Evolutionary conservation across 2,888 invertebrate species (phyloP).

Genomic region (Boloria selene): DNA sequence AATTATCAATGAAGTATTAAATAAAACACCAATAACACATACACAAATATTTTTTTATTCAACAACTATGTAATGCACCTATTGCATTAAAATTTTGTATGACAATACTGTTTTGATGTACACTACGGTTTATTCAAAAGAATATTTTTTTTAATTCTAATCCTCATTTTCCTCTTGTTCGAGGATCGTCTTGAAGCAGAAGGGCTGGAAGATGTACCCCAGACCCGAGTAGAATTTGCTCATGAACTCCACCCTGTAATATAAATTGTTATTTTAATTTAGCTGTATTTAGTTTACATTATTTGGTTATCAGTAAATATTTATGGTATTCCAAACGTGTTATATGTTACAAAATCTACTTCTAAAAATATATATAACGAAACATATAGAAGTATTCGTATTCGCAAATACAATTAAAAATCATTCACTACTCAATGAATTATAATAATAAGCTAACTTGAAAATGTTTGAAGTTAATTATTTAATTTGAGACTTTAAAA

Average conservation of each 20-base stretch:
- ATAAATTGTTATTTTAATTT: not conserved
- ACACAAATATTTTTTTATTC: constrained; percentile 63
- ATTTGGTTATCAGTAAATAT: no score
- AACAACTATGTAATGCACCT: constrained; percentile 54
- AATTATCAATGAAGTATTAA: constrained; percentile 4
- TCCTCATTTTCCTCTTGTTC: constrained; percentile 80
- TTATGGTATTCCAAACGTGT: no score
- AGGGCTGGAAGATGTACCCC: constrained; percentile 92
- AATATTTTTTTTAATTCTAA: constrained; percentile 47
- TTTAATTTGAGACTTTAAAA: no score
- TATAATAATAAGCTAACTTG: no score
- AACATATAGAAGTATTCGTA: no score
- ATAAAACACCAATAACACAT: constrained; percentile 59
- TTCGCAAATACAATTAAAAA: no score
- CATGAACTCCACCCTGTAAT: constrained; percentile 95
- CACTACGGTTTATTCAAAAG: constrained; percentile 45
- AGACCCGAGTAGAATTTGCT: constrained; percentile 94
- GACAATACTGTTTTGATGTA: constrained; percentile 61
- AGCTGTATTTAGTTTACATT: no score
- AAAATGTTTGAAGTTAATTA: no score
- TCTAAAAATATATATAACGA: no score
- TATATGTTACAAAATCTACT: no score
- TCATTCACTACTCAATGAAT: no score
- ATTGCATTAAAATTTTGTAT: constrained; percentile 41
- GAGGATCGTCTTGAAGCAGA: constrained; percentile 90